A percentile compares a stretch with the other conserved stretches of the same genome.
phyloP scores from a whole-genome alignment of 2,113 vertebrate species.

The Heterochromis multidens region DNA sequence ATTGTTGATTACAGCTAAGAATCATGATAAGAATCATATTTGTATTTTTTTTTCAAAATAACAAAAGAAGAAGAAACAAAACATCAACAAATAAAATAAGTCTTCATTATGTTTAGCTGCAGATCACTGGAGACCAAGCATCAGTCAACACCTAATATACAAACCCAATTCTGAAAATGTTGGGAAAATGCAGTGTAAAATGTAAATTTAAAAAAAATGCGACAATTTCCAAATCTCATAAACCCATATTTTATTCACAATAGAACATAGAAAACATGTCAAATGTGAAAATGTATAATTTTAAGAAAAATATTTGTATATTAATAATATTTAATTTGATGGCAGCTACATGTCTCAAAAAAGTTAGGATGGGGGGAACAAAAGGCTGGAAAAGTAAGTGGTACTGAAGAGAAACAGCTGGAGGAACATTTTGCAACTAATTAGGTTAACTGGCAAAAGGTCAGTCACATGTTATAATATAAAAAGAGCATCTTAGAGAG shows the following conservation, averaged over 20 bases:
- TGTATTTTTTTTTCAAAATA: background rate
- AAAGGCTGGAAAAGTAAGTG: no score
- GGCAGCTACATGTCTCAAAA: no score
- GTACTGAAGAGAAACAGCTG: no score
- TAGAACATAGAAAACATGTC: background rate
- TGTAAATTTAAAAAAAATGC: background rate
- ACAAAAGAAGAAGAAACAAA: background rate
- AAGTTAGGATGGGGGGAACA: no score
- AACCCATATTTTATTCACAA: background rate
- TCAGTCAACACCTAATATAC: constrained; percentile 1
- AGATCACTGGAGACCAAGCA: background rate
- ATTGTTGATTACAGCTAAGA: background rate
- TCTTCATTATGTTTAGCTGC: background rate
- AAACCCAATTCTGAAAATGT: background rate
- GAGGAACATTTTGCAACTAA: no score
- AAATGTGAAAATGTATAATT: background rate
- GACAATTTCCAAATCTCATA: background rate
- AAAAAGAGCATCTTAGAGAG: no score
- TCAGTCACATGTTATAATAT: no score
- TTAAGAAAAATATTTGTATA: background rate
- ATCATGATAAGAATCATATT: background rate
- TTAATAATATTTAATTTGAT: no score
- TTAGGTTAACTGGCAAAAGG: no score
- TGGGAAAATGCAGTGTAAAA: background rate
- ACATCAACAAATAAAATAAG: background rate